Evolutionary conservation across 2,113 vertebrate genomes (phyloP).

Genomic region (Pristiophorus japonicus): DNA sequence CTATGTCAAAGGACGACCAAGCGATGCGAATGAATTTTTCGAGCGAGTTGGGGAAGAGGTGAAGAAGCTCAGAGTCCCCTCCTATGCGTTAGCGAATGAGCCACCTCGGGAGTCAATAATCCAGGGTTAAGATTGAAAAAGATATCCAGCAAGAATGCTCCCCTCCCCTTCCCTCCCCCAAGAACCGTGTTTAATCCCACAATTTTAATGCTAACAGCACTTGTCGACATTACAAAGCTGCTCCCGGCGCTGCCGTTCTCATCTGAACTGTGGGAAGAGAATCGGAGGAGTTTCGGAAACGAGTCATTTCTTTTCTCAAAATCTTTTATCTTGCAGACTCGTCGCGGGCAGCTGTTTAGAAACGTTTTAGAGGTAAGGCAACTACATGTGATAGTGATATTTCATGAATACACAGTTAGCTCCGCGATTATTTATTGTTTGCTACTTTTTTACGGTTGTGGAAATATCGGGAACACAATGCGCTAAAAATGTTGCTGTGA

Average conservation of each 20-base stretch:
- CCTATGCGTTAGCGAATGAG: neutral
- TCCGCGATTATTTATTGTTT: neutral
- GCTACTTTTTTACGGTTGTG: neutral
- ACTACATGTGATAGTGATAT: neutral
- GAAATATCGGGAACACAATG: neutral
- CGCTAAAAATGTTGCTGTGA: too few relatives aligned
- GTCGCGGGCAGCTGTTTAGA: neutral
- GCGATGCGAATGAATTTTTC: neutral
- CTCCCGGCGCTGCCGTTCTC: neutral
- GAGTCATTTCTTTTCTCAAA: neutral
- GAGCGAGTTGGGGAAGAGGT: neutral
- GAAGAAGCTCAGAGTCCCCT: neutral
- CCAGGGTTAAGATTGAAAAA: neutral
- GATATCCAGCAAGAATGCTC: too few relatives aligned
- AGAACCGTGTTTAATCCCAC: slow-evolving; percentile 5
- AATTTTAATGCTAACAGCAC: slow-evolving; percentile 8
- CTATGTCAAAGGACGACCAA: neutral
- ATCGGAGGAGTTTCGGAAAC: slow-evolving; percentile 1
- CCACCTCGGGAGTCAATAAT: neutral
- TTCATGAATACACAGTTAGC: neutral
- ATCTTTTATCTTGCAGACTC: neutral
- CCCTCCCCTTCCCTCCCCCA: neutral
- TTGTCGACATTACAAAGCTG: neutral
- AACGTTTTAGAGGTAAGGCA: neutral
- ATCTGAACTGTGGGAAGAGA: neutral